These are phyloP conservation scores for Ypsolopha sequella DNA, from an alignment of 2,888 invertebrate species.

Conservation along the genomic window DNA sequence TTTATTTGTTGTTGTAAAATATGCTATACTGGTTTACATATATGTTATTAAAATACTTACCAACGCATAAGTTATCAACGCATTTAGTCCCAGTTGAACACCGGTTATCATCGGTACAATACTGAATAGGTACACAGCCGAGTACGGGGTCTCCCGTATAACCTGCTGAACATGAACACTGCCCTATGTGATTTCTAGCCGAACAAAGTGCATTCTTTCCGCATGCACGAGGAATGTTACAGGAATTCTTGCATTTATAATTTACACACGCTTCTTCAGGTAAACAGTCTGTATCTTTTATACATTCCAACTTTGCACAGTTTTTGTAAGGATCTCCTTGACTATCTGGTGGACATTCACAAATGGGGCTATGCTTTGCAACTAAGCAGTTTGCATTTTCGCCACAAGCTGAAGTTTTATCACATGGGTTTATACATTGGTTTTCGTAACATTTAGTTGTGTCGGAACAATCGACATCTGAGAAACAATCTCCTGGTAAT, in stretches of 20 bases:
- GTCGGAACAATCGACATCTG: constrained; percentile 83
- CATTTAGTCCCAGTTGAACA: constrained; percentile 89
- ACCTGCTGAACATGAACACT: constrained; percentile 87
- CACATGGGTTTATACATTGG: constrained; percentile 84
- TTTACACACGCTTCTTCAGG: constrained; percentile 80
- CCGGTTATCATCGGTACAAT: constrained; percentile 83
- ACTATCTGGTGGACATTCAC: constrained; percentile 81
- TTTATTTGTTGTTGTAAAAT: neutral
- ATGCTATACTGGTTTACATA: neutral
- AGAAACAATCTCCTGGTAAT: constrained; percentile 85
- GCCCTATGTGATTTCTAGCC: constrained; percentile 81
- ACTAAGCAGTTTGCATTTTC: constrained; percentile 81
- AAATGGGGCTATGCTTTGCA: constrained; percentile 76
- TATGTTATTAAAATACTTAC: constrained; percentile 45
- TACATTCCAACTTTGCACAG: constrained; percentile 82
- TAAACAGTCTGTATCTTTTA: constrained; percentile 81
- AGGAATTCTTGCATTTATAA: constrained; percentile 85
- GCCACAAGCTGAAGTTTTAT: constrained; percentile 76
- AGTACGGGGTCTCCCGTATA: constrained; percentile 88
- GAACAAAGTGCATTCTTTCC: constrained; percentile 84
- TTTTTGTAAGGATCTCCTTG: constrained; percentile 81
- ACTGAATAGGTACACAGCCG: constrained; percentile 86
- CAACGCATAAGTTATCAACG: constrained; percentile 83
- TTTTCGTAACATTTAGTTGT: constrained; percentile 82
- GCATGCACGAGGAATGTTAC: constrained; percentile 84